Evolutionary conservation across 2,113 vertebrate genomes (phyloP).

Genomic region (Ceyx cyanopectus): DNA sequence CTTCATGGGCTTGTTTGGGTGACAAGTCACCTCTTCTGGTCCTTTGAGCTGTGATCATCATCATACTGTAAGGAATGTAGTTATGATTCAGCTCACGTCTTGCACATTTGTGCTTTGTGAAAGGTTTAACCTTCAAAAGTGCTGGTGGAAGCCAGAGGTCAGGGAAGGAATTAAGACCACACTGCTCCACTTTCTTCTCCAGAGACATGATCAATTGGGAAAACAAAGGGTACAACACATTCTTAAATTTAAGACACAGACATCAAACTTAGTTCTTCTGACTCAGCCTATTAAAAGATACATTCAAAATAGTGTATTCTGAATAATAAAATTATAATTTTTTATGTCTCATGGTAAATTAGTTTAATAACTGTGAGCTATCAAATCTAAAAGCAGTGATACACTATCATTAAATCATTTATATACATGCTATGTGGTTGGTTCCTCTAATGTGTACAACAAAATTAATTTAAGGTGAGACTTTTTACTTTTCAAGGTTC

Average conservation of each 20-base stretch:
- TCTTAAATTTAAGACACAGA: not conserved
- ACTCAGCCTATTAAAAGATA: not conserved
- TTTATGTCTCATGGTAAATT: not conserved
- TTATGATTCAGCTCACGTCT: not conserved
- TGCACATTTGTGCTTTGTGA: not conserved
- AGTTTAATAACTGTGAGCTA: not conserved
- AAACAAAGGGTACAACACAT: not conserved
- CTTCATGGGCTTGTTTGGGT: rapidly evolving
- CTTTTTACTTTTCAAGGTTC: not conserved
- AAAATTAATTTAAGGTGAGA: not conserved
- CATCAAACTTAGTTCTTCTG: not conserved
- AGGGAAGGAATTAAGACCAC: not conserved
- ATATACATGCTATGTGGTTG: not conserved
- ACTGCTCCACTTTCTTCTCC: not conserved
- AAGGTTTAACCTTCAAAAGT: not conserved
- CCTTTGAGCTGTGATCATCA: not conserved
- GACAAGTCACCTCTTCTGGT: not conserved
- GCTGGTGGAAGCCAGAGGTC: rapidly evolving
- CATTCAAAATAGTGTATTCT: not conserved
- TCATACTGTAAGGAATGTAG: not conserved
- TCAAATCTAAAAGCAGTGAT: not conserved
- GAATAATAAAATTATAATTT: not conserved
- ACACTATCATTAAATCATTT: not conserved
- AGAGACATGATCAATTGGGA: rapidly evolving
- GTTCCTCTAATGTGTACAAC: not conserved